These are phyloP conservation scores for Catostomus latipinnis DNA, from an alignment of 2,797 vertebrate species.

Conservation along the genomic window DNA sequence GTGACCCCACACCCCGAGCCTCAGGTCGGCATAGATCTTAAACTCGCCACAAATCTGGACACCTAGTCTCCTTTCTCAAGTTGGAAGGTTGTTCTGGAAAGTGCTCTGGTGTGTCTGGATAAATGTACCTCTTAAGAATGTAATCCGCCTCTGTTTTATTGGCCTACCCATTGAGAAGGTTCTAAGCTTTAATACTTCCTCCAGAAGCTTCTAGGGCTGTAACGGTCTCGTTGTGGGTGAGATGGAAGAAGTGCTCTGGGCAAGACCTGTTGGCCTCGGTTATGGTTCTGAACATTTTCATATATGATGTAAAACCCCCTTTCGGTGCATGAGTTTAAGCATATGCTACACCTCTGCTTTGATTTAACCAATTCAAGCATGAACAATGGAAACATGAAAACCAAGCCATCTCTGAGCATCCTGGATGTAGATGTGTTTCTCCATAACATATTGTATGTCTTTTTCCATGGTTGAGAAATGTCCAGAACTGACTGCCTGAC, in stretches of 20 bases:
- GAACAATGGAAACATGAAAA: constrained; percentile 19
- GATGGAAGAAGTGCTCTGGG: constrained; percentile 18
- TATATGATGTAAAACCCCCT: constrained; percentile 10
- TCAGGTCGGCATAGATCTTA: constrained; percentile 7
- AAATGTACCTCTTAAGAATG: constrained; percentile 54
- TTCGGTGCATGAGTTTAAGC: constrained; percentile 13
- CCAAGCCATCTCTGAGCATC: constrained; percentile 12
- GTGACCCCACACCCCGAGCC: constrained; percentile 21
- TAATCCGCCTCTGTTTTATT: constrained; percentile 56
- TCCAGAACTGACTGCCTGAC: not conserved
- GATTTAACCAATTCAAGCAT: constrained; percentile 16
- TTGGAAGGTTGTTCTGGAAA: constrained; percentile 38
- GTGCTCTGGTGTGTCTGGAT: constrained; percentile 37
- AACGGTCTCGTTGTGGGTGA: constrained; percentile 32
- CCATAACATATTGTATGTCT: constrained; percentile 14
- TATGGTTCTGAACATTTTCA: constrained; percentile 21
- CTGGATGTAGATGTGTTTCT: constrained; percentile 26
- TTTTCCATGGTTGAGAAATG: constrained; percentile 4
- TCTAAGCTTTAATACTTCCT: constrained; percentile 60
- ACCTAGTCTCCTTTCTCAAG: constrained; percentile 30
- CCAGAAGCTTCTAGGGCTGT: constrained; percentile 47
- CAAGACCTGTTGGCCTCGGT: constrained; percentile 16
- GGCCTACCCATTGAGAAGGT: constrained; percentile 53
- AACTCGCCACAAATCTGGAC: not conserved
- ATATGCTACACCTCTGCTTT: constrained; percentile 15